Evolutionary conservation across 2,888 invertebrate genomes (phyloP).

Genomic region (Unio delphinus): DNA sequence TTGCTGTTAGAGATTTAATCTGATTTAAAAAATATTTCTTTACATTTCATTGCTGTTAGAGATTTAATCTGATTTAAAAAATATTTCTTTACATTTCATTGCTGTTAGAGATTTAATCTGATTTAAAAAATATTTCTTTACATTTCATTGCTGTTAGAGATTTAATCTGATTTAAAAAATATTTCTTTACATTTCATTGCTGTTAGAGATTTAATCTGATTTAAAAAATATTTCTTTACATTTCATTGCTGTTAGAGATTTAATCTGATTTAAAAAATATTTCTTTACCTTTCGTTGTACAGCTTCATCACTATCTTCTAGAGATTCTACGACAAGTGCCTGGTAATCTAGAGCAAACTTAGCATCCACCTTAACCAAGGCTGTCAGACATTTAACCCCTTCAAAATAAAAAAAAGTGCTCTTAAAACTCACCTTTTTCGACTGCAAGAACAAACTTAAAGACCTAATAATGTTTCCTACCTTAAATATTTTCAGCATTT

Average conservation of each 20-base stretch:
- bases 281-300: slow-evolving; percentile 56
- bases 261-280: background rate
- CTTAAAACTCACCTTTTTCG: too few relatives aligned
- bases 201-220: too few relatives aligned
- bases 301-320: slow-evolving; percentile 63
- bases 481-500: too few relatives aligned
- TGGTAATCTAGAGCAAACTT: slow-evolving; percentile 64
- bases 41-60: slow-evolving; percentile 49
- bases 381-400: slow-evolving; percentile 66
- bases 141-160: slow-evolving; percentile 44
- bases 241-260: too few relatives aligned
- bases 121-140: slow-evolving; percentile 9
- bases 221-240: too few relatives aligned
- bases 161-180: too few relatives aligned
- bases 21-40: background rate
- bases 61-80: too few relatives aligned
- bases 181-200: too few relatives aligned
- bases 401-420: slow-evolving; percentile 7
- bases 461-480: too few relatives aligned
- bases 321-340: slow-evolving; percentile 63
- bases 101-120: background rate
- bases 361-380: slow-evolving; percentile 56
- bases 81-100: too few relatives aligned
- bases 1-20: background rate
- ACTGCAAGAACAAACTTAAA: too few relatives aligned